phyloP scores from a whole-genome alignment of 2,113 vertebrate species.

The Sisor rabdophorus region DNA sequence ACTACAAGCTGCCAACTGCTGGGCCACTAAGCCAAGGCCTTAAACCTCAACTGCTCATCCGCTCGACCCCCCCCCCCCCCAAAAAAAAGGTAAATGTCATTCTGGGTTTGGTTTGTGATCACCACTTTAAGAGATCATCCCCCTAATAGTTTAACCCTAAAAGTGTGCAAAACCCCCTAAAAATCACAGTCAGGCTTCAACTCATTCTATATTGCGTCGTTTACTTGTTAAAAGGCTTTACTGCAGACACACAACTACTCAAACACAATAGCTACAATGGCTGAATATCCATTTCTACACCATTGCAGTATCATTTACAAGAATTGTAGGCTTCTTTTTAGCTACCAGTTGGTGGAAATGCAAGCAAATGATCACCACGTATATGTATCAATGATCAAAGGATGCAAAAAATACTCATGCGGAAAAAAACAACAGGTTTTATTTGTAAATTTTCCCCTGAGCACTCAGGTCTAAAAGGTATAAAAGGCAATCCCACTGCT shows the following conservation, averaged over 20 bases:
- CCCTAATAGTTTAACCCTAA: not conserved
- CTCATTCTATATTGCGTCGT: not conserved
- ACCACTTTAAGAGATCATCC: not conserved
- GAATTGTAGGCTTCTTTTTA: not conserved
- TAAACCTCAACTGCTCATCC: too few relatives aligned
- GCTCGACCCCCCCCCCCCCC: too few relatives aligned
- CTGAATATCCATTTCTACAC: not conserved
- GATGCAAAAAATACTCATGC: not conserved
- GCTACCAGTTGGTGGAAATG: not conserved
- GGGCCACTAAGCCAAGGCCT: too few relatives aligned
- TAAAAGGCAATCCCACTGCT: not conserved
- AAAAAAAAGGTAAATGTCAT: too few relatives aligned
- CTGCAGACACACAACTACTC: not conserved
- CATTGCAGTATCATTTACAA: not conserved
- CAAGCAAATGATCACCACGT: not conserved
- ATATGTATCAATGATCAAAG: not conserved
- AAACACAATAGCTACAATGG: not conserved
- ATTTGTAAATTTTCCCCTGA: not conserved
- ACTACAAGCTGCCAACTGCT: too few relatives aligned
- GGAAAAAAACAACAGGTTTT: not conserved
- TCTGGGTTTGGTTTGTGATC: not conserved
- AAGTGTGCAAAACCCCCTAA: not conserved
- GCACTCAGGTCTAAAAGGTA: not conserved
- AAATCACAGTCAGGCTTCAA: not conserved
- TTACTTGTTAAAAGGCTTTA: not conserved